Evolutionary conservation across 2,113 vertebrate species (phyloP).

Genomic region (Aptenodytes patagonicus): DNA sequence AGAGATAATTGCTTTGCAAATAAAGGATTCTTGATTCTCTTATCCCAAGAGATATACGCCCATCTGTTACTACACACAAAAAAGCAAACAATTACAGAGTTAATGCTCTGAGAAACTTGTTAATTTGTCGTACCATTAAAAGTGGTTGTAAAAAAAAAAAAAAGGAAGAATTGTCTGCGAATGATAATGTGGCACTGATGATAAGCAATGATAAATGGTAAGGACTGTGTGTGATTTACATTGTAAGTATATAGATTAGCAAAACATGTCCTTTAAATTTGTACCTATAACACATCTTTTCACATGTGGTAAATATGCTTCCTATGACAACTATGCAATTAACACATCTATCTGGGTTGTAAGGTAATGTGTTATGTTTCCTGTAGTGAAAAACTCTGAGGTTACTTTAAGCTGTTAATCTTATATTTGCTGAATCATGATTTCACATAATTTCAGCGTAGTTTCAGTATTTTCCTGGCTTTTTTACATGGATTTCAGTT

Average conservation of each 20-base stretch:
- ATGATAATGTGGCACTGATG: background rate
- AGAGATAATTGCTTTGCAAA: background rate
- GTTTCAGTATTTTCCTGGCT: background rate
- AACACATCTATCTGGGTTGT: background rate
- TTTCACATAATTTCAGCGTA: background rate
- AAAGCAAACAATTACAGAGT: background rate
- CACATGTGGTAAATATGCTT: background rate
- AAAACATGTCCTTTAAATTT: background rate
- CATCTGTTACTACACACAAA: background rate
- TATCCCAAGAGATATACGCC: background rate
- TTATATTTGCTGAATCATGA: background rate
- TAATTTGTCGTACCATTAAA: background rate
- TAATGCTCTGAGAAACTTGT: conserved; percentile 37
- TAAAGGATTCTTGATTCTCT: background rate
- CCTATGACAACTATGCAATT: background rate
- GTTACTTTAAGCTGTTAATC: background rate
- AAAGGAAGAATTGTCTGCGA: background rate
- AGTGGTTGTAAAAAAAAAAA: background rate
- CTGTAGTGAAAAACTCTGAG: background rate
- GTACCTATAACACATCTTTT: background rate
- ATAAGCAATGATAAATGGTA: background rate
- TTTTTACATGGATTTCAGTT: background rate
- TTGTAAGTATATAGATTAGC: background rate
- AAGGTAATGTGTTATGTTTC: background rate
- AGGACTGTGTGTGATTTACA: background rate